Evolutionary conservation across 2,113 vertebrate genomes (phyloP).

Genomic region (Puma concolor): DNA sequence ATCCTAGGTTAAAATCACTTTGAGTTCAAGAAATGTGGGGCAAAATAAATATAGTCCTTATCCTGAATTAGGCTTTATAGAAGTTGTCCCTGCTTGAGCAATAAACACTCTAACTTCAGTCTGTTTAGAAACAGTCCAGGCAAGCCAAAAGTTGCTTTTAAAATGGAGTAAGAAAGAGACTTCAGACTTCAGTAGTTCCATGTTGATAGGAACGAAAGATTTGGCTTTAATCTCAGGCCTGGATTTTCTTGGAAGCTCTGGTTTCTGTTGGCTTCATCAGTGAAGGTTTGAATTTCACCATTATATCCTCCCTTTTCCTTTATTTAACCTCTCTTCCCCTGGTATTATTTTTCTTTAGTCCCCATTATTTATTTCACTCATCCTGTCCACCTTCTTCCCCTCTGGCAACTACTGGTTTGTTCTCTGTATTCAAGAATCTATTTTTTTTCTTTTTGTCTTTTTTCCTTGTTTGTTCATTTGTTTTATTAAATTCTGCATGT

Average conservation of each 20-base stretch:
- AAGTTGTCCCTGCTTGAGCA: not conserved
- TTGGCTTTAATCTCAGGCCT: not conserved
- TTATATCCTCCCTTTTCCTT: slow-evolving; percentile 5
- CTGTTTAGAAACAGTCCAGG: slow-evolving; percentile 27
- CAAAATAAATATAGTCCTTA: slow-evolving; percentile 31
- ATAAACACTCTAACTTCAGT: not conserved
- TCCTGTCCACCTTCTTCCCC: not conserved
- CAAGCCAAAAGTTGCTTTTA: not conserved
- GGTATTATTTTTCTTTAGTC: not conserved
- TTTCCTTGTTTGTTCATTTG: not conserved
- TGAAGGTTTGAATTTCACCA: not conserved
- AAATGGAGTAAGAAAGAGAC: slow-evolving; percentile 23
- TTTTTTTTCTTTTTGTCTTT: not conserved
- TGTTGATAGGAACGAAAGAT: not conserved
- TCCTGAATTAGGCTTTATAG: not conserved
- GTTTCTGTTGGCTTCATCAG: not conserved
- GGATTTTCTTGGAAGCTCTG: slow-evolving; percentile 12
- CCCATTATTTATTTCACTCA: not conserved
- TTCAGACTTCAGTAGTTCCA: not conserved
- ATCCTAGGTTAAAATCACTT: slow-evolving; percentile 19
- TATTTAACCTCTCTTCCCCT: not conserved
- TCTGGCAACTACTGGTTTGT: not conserved
- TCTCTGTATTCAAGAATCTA: not conserved
- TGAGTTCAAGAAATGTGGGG: slow-evolving; percentile 35
- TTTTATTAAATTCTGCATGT: not conserved